A percentile compares a stretch with the other conserved stretches of the same genome.
phyloP scores from a whole-genome alignment of 2,888 invertebrate species.

The Drosophila parthenogenetica region DNA sequence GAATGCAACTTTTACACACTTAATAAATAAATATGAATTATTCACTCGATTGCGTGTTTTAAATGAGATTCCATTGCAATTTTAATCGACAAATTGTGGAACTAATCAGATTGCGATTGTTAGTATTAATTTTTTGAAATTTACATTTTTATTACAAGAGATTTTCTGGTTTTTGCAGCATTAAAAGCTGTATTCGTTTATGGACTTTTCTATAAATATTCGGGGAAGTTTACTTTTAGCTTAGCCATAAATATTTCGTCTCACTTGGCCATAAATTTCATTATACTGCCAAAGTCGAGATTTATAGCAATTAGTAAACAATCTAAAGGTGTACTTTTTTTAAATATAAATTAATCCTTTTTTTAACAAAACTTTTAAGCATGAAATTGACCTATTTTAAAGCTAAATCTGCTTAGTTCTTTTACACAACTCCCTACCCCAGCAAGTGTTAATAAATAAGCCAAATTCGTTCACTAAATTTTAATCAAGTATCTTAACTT shows the following conservation, averaged over 20 bases:
- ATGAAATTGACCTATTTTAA: background rate
- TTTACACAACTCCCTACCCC: background rate
- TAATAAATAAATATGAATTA: conserved; percentile 19
- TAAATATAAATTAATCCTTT: background rate
- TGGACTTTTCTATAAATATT: too few relatives aligned
- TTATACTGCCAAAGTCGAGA: too few relatives aligned
- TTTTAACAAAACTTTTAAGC: background rate
- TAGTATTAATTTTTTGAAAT: background rate
- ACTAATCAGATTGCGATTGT: conserved; percentile 15
- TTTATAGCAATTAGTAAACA: too few relatives aligned
- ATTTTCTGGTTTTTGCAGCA: background rate
- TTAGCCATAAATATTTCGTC: too few relatives aligned
- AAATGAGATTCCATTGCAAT: background rate
- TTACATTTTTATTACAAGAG: background rate
- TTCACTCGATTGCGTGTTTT: conserved; percentile 6
- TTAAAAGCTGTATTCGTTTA: background rate
- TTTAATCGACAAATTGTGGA: conserved; percentile 29
- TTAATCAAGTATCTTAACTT: background rate
- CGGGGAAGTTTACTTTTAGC: too few relatives aligned
- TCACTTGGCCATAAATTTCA: too few relatives aligned
- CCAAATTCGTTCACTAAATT: background rate
- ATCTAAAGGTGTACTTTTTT: background rate
- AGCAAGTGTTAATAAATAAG: background rate
- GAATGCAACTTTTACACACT: conserved; percentile 33
- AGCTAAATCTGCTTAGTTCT: background rate